These are phyloP conservation scores for Sturnus vulgaris DNA, from an alignment of 2,113 vertebrate species.

Conservation along the genomic window DNA sequence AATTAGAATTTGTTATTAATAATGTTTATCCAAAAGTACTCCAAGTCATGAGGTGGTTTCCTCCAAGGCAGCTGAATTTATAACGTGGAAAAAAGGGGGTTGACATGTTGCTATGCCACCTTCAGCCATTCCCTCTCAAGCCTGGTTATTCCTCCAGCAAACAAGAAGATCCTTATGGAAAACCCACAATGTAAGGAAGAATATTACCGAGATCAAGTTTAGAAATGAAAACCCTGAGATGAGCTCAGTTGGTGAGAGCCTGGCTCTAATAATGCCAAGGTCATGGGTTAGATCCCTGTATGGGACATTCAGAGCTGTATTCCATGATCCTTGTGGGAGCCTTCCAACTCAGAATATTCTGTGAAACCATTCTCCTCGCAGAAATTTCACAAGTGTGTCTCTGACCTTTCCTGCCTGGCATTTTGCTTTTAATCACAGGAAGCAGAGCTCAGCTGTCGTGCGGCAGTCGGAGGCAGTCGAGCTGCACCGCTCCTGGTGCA, in stretches of 20 bases:
- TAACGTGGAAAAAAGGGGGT: not conserved
- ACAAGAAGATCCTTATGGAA: not conserved
- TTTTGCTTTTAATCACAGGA: not conserved
- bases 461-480: not conserved
- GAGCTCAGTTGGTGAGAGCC: not conserved
- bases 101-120: conserved; percentile 5
- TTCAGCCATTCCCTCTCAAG: not conserved
- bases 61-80: conserved; percentile 28
- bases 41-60: conserved; percentile 33
- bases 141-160: not conserved
- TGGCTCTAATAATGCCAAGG: not conserved
- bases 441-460: not conserved
- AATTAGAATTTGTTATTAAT: conserved; percentile 49
- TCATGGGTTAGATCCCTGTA: too few species aligned
- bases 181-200: not conserved
- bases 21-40: conserved; percentile 21
- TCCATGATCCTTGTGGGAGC: too few species aligned
- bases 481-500: not conserved
- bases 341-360: not conserved
- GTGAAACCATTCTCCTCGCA: not conserved
- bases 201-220: not conserved
- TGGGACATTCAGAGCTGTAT: not conserved
- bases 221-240: not conserved
- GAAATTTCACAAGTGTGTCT: not conserved
- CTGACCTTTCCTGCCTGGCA: not conserved